A percentile compares a stretch with the other conserved stretches of the same genome.
Evolutionary conservation across 2,797 vertebrate genomes (phyloP).

Genomic region (Phataginus tetradactyla): DNA sequence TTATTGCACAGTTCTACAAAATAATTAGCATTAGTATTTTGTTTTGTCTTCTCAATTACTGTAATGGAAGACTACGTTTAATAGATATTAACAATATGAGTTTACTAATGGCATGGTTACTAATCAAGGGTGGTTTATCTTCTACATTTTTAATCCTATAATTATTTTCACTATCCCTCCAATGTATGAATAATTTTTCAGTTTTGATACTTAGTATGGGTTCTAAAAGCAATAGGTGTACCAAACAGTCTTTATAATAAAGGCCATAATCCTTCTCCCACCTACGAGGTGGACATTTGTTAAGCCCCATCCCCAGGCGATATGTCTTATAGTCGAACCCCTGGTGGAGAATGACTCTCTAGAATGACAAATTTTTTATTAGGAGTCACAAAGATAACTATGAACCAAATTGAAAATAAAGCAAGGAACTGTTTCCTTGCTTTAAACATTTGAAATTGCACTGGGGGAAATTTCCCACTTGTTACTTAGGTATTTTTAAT

Average conservation of each 20-base stretch:
- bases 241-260: not conserved
- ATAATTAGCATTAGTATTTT: not conserved
- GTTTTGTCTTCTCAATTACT: not conserved
- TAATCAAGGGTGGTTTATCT: not conserved
- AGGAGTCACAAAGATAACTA: not conserved
- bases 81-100: not conserved
- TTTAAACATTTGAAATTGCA: constrained; percentile 24
- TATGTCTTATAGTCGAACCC: not conserved
- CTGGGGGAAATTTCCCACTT: not conserved
- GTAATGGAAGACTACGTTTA: not conserved
- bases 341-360: not conserved
- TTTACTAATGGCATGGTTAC: not conserved
- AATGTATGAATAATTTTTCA: not conserved
- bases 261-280: not conserved
- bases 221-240: not conserved
- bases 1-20: not conserved
- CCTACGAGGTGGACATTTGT: not conserved
- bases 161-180: not conserved
- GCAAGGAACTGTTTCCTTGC: not conserved
- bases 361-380: not conserved
- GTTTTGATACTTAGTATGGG: not conserved
- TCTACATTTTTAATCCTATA: not conserved
- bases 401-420: constrained; percentile 19
- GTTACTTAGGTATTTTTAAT: not conserved
- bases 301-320: not conserved